These are phyloP conservation scores for Ommatoiulus sabulosus DNA, from an alignment of 2,888 invertebrate species.

Conservation along the genomic window DNA sequence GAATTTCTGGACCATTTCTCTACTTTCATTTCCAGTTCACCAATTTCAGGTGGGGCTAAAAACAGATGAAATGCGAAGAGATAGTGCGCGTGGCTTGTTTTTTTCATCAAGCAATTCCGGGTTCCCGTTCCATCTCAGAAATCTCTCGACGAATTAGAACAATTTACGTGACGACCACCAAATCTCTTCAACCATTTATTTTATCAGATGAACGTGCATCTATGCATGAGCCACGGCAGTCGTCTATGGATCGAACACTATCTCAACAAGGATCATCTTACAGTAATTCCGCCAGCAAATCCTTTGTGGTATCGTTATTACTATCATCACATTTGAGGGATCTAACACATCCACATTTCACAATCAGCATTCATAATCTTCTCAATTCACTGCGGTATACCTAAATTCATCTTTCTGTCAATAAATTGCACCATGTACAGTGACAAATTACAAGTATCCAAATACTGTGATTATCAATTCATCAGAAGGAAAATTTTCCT, in stretches of 20 bases:
- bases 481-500: too few relatives aligned
- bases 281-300: neutral
- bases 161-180: neutral
- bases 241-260: neutral
- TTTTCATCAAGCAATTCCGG: neutral
- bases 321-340: neutral
- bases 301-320: neutral
- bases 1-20: constrained; percentile 17
- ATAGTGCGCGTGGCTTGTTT: neutral
- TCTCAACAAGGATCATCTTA: constrained; percentile 5
- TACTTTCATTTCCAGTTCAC: constrained; percentile 36
- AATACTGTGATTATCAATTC: neutral
- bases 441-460: neutral
- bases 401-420: too few relatives aligned
- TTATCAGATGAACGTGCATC: neutral
- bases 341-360: neutral
- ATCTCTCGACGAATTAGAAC: neutral
- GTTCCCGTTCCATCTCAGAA: neutral
- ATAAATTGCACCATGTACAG: neutral
- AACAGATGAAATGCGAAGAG: constrained; percentile 1
- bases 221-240: neutral
- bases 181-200: constrained; percentile 1
- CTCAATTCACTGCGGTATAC: neutral
- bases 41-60: constrained; percentile 25
- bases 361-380: neutral